Conservation (phyloP, 1,140 invertebrate genomes). For the Zelostemma sp. region DNA sequence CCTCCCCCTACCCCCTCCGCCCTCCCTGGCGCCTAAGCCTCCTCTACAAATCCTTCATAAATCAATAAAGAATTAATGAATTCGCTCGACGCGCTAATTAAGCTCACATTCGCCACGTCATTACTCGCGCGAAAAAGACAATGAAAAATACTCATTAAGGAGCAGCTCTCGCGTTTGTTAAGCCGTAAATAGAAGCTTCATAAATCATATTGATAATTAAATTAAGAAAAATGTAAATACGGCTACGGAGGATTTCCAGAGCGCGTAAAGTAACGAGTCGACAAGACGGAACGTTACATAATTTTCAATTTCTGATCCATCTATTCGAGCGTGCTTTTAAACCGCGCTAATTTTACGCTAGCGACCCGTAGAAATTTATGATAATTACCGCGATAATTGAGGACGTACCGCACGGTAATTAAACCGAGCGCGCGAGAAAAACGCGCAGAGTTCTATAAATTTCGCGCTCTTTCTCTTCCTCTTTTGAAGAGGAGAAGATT, state of each 20-base stretch:
- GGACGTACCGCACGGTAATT: constrained; percentile 29
- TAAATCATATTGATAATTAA: not conserved
- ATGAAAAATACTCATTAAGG: not conserved
- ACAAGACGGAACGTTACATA: constrained; percentile 19
- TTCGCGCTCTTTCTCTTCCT: constrained; percentile 59
- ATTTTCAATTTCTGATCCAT: constrained; percentile 44
- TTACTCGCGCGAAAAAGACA: not conserved
- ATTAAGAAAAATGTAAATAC: too few species aligned
- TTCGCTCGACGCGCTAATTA: constrained; percentile 10
- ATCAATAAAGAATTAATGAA: constrained; percentile 2
- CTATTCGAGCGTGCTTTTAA: constrained; percentile 40
- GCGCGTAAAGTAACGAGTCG: constrained; percentile 10
- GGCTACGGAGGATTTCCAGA: not conserved
- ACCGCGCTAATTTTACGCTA: constrained; percentile 37
- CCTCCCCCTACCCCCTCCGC: constrained; percentile 21
- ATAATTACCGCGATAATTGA: constrained; percentile 42
- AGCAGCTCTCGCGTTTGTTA: not conserved
- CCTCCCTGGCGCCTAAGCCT: constrained; percentile 19
- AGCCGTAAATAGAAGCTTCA: not conserved
- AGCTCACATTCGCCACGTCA: not conserved
- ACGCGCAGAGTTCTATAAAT: constrained; percentile 41
- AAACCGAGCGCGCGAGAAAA: constrained; percentile 4
- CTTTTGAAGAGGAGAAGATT: too few species aligned
- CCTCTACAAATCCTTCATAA: not conserved
- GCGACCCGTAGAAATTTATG: constrained; percentile 41